A percentile compares a stretch with the other conserved stretches of the same genome.
Conservation (phyloP, 1,140 invertebrate species). For the Zaprionus vittiger region DNA sequence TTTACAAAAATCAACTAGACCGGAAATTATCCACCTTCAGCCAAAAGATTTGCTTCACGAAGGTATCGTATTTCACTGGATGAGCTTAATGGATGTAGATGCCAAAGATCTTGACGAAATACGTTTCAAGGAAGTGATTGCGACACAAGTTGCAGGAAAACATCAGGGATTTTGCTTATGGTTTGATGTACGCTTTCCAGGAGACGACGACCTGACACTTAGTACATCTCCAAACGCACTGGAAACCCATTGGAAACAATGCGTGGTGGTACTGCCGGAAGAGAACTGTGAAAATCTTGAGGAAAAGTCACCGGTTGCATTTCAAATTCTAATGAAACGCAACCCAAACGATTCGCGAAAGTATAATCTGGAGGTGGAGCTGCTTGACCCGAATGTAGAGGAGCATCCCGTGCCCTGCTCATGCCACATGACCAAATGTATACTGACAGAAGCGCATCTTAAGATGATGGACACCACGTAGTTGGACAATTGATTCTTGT, state of each 20-base stretch:
- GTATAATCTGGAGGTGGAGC: slow-evolving; percentile 87
- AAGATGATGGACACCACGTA: slow-evolving; percentile 70
- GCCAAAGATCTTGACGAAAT: slow-evolving; percentile 85
- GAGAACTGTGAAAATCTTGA: slow-evolving; percentile 85
- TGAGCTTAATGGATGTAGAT: slow-evolving; percentile 86
- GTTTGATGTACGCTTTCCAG: slow-evolving; percentile 88
- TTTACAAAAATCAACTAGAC: slow-evolving; percentile 85
- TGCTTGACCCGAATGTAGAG: slow-evolving; percentile 89
- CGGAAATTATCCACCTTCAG: slow-evolving; percentile 85
- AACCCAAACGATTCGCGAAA: slow-evolving; percentile 84
- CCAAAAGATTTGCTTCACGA: slow-evolving; percentile 85
- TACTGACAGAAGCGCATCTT: slow-evolving; percentile 86
- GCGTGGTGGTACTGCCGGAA: slow-evolving; percentile 91
- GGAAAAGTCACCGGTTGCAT: slow-evolving; percentile 88
- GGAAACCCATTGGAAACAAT: slow-evolving; percentile 99
- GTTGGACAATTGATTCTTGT: neutral
- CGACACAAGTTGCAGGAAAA: slow-evolving; percentile 86
- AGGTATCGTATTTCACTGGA: slow-evolving; percentile 86
- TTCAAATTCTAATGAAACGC: slow-evolving; percentile 87
- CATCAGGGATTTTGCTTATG: slow-evolving; percentile 91
- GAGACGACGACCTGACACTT: slow-evolving; percentile 86
- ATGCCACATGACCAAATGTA: slow-evolving; percentile 92
- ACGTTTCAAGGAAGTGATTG: slow-evolving; percentile 84
- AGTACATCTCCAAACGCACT: slow-evolving; percentile 90
- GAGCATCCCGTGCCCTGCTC: slow-evolving; percentile 91